These are phyloP conservation scores for Schrankia costaestrigalis DNA, from an alignment of 2,888 invertebrate species.

Conservation along the genomic window DNA sequence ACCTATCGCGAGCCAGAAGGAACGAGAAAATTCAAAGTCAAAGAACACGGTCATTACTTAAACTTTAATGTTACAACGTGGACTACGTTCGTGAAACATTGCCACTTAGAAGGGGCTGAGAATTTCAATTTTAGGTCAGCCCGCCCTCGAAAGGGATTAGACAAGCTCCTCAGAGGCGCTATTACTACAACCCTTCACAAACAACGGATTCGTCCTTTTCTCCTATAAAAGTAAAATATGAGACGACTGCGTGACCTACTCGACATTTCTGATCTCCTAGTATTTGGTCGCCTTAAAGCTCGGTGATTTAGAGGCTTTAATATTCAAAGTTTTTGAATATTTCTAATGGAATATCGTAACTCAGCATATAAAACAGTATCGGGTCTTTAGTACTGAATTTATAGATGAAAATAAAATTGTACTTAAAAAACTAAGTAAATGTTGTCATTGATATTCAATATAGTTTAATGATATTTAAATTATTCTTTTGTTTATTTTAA, in stretches of 20 bases:
- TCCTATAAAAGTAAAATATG: conserved; percentile 57
- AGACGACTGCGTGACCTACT: conserved; percentile 37
- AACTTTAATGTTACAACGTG: conserved; percentile 48
- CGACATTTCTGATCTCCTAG: conserved; percentile 35
- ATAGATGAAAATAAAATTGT: too few species aligned
- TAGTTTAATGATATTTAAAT: too few species aligned
- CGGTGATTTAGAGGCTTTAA: conserved; percentile 16
- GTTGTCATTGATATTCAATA: too few species aligned
- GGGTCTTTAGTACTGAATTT: too few species aligned
- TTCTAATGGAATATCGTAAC: too few species aligned
- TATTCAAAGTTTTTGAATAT: conserved; percentile 8
- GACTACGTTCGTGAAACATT: conserved; percentile 44
- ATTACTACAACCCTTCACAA: conserved; percentile 51
- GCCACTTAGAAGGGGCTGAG: conserved; percentile 47
- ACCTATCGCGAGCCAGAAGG: conserved; percentile 18
- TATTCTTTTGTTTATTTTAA: too few species aligned
- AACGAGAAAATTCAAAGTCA: conserved; percentile 39
- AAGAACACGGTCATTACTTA: conserved; percentile 47
- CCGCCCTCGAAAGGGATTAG: conserved; percentile 46
- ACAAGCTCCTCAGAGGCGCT: conserved; percentile 37
- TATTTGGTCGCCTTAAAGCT: conserved; percentile 23
- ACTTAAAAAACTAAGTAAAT: too few species aligned
- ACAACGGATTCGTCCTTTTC: conserved; percentile 48
- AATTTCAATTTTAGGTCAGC: conserved; percentile 61
- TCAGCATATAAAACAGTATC: too few species aligned